Percentiles rank a stretch among this genome's conserved stretches.
Conservation (phyloP, 2,888 invertebrate genomes). For the Choristoneura rosaceana region DNA sequence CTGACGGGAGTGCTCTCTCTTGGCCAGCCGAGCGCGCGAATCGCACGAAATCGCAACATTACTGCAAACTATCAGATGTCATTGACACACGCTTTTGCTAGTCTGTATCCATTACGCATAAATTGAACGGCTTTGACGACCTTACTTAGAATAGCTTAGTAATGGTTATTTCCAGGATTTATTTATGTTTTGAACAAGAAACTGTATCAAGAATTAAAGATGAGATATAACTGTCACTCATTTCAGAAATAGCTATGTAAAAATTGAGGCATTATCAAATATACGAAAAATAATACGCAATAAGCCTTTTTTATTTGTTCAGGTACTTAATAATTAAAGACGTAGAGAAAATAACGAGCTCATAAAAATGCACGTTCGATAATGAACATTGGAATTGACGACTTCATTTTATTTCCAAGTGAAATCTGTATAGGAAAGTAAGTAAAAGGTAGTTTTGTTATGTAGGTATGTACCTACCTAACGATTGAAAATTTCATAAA, state of each 20-base stretch:
- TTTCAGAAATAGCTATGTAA: neutral
- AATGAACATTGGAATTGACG: neutral
- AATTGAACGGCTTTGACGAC: slow-evolving; percentile 24
- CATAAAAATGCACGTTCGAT: slow-evolving; percentile 6
- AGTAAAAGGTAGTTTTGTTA: neutral
- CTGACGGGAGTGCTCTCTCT: slow-evolving; percentile 46
- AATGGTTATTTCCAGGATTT: slow-evolving; percentile 23
- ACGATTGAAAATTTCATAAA: too few species aligned
- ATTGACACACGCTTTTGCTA: slow-evolving; percentile 53
- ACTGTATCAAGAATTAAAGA: slow-evolving; percentile 11
- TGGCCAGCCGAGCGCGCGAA: slow-evolving; percentile 48
- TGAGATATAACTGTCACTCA: slow-evolving; percentile 21
- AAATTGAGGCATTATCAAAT: neutral
- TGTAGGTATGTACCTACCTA: too few species aligned
- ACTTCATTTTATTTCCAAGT: neutral
- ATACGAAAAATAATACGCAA: neutral
- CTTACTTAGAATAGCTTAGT: slow-evolving; percentile 27
- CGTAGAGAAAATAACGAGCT: slow-evolving; percentile 11
- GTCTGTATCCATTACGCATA: slow-evolving; percentile 31
- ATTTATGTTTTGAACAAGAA: slow-evolving; percentile 4
- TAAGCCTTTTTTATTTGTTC: neutral
- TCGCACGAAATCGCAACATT: slow-evolving; percentile 52
- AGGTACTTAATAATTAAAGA: neutral
- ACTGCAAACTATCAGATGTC: slow-evolving; percentile 53
- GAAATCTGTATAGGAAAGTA: neutral